Evolutionary conservation across 2,113 vertebrate genomes (phyloP).

Genomic region (Chaetodon trifascialis): DNA sequence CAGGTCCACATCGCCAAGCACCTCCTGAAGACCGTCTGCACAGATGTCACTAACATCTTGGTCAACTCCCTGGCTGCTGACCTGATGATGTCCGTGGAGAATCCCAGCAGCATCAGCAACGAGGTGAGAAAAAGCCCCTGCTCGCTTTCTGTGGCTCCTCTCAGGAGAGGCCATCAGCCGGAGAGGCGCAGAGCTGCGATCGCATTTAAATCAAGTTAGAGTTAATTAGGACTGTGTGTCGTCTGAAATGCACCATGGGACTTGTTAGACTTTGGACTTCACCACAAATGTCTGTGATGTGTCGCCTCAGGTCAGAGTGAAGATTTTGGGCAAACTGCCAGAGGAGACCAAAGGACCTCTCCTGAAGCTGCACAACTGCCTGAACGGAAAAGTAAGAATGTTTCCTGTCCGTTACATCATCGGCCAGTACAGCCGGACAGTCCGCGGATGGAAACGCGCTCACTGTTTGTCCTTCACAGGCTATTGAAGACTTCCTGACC

Average conservation of each 20-base stretch:
- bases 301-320: constrained; percentile 87
- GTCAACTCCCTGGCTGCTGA: constrained; percentile 94
- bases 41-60: constrained; percentile 93
- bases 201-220: not conserved
- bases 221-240: not conserved
- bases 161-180: not conserved
- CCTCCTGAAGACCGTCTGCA: constrained; percentile 92
- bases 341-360: constrained; percentile 91
- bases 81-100: constrained; percentile 92
- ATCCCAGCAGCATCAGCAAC: constrained; percentile 86
- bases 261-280: not conserved
- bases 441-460: not conserved
- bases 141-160: not conserved
- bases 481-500: constrained; percentile 92
- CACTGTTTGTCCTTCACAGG: constrained; percentile 76
- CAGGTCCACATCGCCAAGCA: constrained; percentile 90
- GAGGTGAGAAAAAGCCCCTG: constrained; percentile 83
- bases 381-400: constrained; percentile 92
- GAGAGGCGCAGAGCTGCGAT: not conserved
- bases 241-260: not conserved
- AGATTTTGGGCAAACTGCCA: constrained; percentile 92
- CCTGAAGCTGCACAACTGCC: constrained; percentile 90
- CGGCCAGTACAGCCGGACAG: not conserved
- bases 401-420: constrained; percentile 3
- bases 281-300: constrained; percentile 29